These are phyloP conservation scores for Rhynchonycteris naso DNA, from an alignment of 2,797 vertebrate genomes.

Conservation along the genomic window DNA sequence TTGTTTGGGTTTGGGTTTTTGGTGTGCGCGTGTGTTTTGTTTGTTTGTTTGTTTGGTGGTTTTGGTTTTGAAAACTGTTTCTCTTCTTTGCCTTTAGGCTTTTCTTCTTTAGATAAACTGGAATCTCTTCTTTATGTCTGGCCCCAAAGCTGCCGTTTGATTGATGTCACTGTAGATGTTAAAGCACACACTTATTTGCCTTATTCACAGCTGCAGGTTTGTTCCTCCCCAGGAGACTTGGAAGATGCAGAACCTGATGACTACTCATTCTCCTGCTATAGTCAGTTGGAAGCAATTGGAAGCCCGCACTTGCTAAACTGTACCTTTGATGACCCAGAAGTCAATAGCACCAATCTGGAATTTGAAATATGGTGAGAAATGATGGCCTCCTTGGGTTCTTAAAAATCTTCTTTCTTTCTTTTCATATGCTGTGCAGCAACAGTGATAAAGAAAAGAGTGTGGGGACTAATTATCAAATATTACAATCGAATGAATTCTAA, in stretches of 20 bases:
- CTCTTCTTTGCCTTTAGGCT: neutral
- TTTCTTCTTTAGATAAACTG: neutral
- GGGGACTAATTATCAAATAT: neutral
- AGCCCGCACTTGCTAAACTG: conserved; percentile 82
- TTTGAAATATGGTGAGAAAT: conserved; percentile 84
- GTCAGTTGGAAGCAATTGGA: conserved; percentile 81
- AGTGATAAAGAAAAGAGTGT: neutral
- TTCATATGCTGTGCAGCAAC: neutral
- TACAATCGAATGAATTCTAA: neutral
- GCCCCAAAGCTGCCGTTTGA: neutral
- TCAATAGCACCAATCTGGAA: conserved; percentile 78
- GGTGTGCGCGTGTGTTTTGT: neutral
- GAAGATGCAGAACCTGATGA: conserved; percentile 84
- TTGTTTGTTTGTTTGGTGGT: neutral
- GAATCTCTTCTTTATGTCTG: neutral
- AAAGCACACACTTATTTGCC: neutral
- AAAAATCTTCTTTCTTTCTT: neutral
- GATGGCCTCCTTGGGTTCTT: neutral
- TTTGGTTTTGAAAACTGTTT: neutral
- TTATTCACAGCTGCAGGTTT: conserved; percentile 47
- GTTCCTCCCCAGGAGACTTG: conserved; percentile 79
- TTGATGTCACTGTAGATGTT: neutral
- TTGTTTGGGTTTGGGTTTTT: neutral
- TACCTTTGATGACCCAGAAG: conserved; percentile 74
- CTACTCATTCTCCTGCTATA: conserved; percentile 82